A percentile compares a stretch with the other conserved stretches of the same genome.
phyloP scores from a whole-genome alignment of 2,888 invertebrate genomes.

The Junonia oenone region DNA sequence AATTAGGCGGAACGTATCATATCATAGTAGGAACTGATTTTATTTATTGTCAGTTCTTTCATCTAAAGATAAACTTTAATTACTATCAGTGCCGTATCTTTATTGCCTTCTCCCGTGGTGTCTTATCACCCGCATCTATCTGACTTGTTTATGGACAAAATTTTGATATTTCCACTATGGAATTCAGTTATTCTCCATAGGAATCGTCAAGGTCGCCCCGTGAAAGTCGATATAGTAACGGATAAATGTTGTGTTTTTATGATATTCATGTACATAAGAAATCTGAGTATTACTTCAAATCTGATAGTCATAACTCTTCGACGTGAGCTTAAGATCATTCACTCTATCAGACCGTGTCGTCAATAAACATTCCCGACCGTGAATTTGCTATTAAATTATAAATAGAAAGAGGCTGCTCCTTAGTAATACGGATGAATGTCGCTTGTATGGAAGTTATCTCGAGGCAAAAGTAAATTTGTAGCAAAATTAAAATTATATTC shows the following conservation, averaged over 20 bases:
- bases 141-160: conserved; percentile 38
- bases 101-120: conserved; percentile 44
- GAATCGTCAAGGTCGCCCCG: conserved; percentile 28
- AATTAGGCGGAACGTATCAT: conserved; percentile 21
- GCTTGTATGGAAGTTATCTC: conserved; percentile 14
- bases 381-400: conserved; percentile 11
- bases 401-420: conserved; percentile 4
- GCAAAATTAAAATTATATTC: conserved; percentile 39
- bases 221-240: conserved; percentile 15
- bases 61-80: conserved; percentile 38
- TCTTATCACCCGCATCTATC: conserved; percentile 37
- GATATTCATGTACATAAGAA: conserved; percentile 16
- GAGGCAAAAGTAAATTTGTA: conserved; percentile 29
- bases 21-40: conserved; percentile 32
- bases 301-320: conserved; percentile 26
- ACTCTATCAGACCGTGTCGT: conserved; percentile 46
- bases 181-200: conserved; percentile 37
- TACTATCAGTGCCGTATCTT: conserved; percentile 40
- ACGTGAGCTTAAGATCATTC: conserved; percentile 38
- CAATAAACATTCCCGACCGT: conserved; percentile 35
- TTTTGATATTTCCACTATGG: conserved; percentile 37
- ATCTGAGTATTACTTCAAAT: conserved; percentile 21
- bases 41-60: conserved; percentile 32
- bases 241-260: conserved; percentile 6
- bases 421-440: conserved; percentile 21